Evolutionary conservation across 2,888 invertebrate species (phyloP).

Genomic region (Pomacea canaliculata): DNA sequence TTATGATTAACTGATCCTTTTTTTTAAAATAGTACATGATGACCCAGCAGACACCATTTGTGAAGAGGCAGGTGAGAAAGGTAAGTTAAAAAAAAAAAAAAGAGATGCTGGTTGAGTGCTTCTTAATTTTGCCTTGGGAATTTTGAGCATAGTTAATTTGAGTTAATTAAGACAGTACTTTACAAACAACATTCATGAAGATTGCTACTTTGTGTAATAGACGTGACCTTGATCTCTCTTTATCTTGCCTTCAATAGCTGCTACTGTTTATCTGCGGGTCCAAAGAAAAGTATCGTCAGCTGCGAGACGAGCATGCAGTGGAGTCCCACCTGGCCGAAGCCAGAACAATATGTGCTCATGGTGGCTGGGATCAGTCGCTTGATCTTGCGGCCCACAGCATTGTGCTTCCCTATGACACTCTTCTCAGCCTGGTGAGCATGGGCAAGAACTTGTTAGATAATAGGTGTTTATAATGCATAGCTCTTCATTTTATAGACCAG

Average conservation of each 20-base stretch:
- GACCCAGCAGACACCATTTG: slow-evolving; percentile 90
- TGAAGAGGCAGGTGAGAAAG: slow-evolving; percentile 87
- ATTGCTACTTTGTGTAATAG: too few species aligned
- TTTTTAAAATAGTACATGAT: slow-evolving; percentile 80
- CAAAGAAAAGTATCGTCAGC: slow-evolving; percentile 93
- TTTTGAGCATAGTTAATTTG: too few species aligned
- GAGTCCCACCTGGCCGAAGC: slow-evolving; percentile 82
- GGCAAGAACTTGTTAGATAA: background rate
- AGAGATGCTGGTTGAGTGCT: too few species aligned
- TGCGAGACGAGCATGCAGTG: slow-evolving; percentile 92
- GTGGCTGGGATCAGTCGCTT: slow-evolving; percentile 47
- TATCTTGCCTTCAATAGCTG: slow-evolving; percentile 69
- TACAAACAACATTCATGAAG: too few species aligned
- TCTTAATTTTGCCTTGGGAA: too few species aligned
- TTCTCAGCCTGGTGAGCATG: slow-evolving; percentile 80
- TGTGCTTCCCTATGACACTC: slow-evolving; percentile 85
- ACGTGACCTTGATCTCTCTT: too few species aligned
- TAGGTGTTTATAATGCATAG: background rate
- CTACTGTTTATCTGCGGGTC: slow-evolving; percentile 92
- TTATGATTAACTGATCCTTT: too few species aligned
- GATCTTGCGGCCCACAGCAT: slow-evolving; percentile 51
- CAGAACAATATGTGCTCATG: slow-evolving; percentile 59
- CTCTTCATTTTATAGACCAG: background rate
- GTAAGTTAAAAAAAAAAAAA: slow-evolving; percentile 38
- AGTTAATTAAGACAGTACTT: too few species aligned